A percentile compares a stretch with the other conserved stretches of the same genome.
phyloP scores from a whole-genome alignment of 1,140 invertebrate genomes.

The Drosophila guanche region DNA sequence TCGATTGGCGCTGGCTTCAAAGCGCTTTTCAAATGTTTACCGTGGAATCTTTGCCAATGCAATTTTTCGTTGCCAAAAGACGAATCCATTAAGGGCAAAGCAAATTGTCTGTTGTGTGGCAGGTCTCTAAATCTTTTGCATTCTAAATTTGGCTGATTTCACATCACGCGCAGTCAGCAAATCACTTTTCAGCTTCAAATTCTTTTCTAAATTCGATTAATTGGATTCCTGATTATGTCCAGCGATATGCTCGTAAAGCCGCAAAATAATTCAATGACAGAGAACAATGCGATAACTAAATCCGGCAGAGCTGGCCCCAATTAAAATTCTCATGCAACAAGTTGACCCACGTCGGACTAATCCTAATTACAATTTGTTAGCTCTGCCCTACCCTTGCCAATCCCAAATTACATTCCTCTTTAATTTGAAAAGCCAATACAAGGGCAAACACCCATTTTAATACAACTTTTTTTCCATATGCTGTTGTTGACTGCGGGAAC shows the following conservation, averaged over 20 bases:
- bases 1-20: constrained; percentile 37
- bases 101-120: background rate
- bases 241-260: constrained; percentile 12
- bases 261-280: constrained; percentile 38
- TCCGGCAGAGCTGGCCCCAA: constrained; percentile 51
- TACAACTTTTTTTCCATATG: constrained; percentile 45
- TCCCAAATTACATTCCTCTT: constrained; percentile 17
- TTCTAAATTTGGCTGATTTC: constrained; percentile 29
- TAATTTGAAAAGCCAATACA: constrained; percentile 60
- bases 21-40: constrained; percentile 52
- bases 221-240: constrained; percentile 26
- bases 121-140: background rate
- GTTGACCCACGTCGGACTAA: constrained; percentile 51
- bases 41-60: constrained; percentile 49
- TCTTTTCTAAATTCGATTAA: constrained; percentile 41
- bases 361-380: constrained; percentile 72
- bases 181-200: constrained; percentile 48
- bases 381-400: background rate
- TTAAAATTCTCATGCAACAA: constrained; percentile 59
- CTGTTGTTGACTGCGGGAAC: constrained; percentile 39
- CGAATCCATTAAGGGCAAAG: background rate
- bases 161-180: constrained; percentile 7
- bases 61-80: constrained; percentile 35
- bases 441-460: constrained; percentile 67
- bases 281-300: constrained; percentile 51